Evolutionary conservation across 2,113 vertebrate species (phyloP).

Genomic region (Gymnorhina tibicen): DNA sequence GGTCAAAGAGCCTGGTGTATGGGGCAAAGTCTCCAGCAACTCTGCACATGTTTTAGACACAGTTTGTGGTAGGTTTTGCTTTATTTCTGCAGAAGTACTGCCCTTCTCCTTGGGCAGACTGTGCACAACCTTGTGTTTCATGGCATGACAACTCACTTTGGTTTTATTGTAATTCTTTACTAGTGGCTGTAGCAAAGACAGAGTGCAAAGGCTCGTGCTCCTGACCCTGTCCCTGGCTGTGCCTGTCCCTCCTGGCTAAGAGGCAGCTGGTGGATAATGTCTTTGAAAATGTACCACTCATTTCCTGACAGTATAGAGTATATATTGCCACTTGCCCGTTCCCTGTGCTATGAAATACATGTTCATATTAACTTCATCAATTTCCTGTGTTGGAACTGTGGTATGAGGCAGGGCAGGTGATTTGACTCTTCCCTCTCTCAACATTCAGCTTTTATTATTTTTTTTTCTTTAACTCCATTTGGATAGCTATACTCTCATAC

Average conservation of each 20-base stretch:
- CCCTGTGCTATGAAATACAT: neutral
- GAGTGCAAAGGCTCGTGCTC: rapidly evolving
- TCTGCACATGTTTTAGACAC: neutral
- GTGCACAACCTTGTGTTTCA: neutral
- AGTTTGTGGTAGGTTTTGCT: neutral
- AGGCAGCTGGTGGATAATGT: neutral
- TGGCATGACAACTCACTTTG: neutral
- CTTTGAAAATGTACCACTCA: neutral
- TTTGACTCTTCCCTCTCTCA: neutral
- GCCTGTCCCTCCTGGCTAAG: neutral
- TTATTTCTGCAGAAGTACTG: neutral
- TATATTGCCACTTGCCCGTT: neutral
- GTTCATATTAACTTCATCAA: neutral
- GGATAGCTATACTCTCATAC: neutral
- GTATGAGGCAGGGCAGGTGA: neutral
- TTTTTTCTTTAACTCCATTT: neutral
- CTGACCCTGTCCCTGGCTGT: neutral
- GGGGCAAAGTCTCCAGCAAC: neutral
- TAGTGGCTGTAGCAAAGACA: neutral
- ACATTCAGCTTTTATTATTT: neutral
- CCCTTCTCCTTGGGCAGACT: neutral
- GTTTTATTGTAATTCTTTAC: neutral
- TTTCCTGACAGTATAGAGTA: neutral
- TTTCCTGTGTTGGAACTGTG: neutral
- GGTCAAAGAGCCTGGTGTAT: neutral